A percentile compares a stretch with the other conserved stretches of the same genome.
Conservation (phyloP, 2,888 invertebrate genomes). For the Ptycholaimellus sp. region DNA sequence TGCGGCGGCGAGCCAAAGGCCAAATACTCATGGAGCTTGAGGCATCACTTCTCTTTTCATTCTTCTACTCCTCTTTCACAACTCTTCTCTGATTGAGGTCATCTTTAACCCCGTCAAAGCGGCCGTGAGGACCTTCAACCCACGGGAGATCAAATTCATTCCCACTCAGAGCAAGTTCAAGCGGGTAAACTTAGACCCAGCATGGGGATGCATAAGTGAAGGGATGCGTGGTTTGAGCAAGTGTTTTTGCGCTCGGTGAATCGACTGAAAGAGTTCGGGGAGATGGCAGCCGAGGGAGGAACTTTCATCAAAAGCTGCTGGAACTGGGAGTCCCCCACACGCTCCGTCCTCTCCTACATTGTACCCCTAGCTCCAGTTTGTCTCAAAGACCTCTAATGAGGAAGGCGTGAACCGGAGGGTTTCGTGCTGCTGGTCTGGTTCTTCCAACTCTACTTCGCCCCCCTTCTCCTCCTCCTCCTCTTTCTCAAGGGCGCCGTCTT, state of each 20-base stretch:
- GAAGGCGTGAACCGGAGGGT: too few relatives aligned
- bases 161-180: slow-evolving; percentile 83
- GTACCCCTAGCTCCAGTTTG: too few relatives aligned
- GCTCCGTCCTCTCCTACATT: slow-evolving; percentile 52
- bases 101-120: slow-evolving; percentile 48
- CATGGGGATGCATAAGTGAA: too few relatives aligned
- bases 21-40: slow-evolving; percentile 73
- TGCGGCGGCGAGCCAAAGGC: slow-evolving; percentile 68
- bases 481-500: slow-evolving; percentile 45
- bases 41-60: slow-evolving; percentile 32
- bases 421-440: slow-evolving; percentile 73
- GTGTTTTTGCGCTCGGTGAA: slow-evolving; percentile 76
- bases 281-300: slow-evolving; percentile 63
- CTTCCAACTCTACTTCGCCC: slow-evolving; percentile 84
- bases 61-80: slow-evolving; percentile 1
- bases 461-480: slow-evolving; percentile 50
- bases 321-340: slow-evolving; percentile 74
- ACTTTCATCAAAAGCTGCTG: slow-evolving; percentile 82
- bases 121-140: slow-evolving; percentile 71
- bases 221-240: too few relatives aligned
- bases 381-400: too few relatives aligned
- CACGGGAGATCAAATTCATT: slow-evolving; percentile 80
- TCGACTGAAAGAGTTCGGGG: slow-evolving; percentile 61
- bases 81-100: background rate
- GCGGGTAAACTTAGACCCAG: too few relatives aligned